Percentiles rank a stretch among this genome's conserved stretches.
Conservation (phyloP, 1,140 invertebrate species). For the Drosophila parvula region DNA sequence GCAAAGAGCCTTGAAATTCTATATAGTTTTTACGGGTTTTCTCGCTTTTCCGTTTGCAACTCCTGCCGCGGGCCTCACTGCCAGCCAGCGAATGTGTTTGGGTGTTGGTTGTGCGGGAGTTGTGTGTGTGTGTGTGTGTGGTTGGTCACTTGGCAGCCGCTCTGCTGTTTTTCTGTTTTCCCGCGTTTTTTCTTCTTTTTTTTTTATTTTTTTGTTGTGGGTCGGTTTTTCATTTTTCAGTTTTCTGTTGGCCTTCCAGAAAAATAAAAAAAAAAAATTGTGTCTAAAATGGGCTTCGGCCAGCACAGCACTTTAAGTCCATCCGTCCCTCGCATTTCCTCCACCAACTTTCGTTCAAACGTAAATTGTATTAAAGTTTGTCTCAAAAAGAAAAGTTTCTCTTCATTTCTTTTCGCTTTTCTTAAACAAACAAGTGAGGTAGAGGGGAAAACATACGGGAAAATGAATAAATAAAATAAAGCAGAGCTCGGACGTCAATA, state of each 20-base stretch:
- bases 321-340: background rate
- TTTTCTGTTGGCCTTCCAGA: conserved; percentile 4
- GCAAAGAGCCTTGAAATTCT: conserved; percentile 71
- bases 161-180: conserved; percentile 15
- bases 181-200: background rate
- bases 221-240: conserved; percentile 17
- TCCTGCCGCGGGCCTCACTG: background rate
- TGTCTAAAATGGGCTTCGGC: conserved; percentile 21
- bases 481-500: conserved; percentile 3
- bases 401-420: conserved; percentile 10
- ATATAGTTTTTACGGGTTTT: conserved; percentile 50
- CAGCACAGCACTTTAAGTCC: conserved; percentile 18
- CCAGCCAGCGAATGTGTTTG: conserved; percentile 1
- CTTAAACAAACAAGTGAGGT: background rate
- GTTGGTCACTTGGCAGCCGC: conserved; percentile 14
- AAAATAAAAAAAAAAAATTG: background rate
- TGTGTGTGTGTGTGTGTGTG: conserved; percentile 2
- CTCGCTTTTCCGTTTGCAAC: background rate
- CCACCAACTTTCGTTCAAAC: conserved; percentile 6
- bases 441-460: conserved; percentile 6
- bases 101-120: conserved; percentile 8
- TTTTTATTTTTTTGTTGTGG: background rate
- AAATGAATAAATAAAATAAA: conserved; percentile 14
- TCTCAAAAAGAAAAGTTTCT: conserved; percentile 6
- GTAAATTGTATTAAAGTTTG: conserved; percentile 22